Conservation (phyloP, 1,140 invertebrate species). For the Tigriopus japonicus region DNA sequence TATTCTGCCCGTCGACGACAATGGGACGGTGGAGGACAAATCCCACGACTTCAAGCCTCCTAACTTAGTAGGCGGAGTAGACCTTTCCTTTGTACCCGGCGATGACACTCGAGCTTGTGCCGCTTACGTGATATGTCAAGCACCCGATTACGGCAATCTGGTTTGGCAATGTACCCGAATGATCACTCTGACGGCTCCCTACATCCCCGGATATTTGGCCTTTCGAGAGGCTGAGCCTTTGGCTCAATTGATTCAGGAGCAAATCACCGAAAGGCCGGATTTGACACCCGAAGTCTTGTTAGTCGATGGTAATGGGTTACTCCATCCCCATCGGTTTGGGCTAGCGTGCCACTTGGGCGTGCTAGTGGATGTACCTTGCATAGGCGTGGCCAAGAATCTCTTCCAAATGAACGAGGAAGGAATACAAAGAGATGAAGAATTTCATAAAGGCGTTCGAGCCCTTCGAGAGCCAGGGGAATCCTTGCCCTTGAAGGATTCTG, state of each 20-base stretch:
- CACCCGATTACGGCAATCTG: no score
- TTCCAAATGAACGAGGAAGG: conserved; percentile 16
- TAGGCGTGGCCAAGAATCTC: conserved; percentile 22
- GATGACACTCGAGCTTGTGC: no score
- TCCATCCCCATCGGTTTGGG: conserved; percentile 24
- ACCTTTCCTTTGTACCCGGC: no score
- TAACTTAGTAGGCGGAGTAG: no score
- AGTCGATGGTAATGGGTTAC: conserved; percentile 31
- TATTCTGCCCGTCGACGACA: no score
- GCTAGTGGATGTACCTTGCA: conserved; percentile 16
- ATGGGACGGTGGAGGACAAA: no score
- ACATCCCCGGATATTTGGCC: conserved; percentile 29
- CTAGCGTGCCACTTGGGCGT: conserved; percentile 21
- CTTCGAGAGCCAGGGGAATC: conserved; percentile 14
- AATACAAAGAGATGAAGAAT: conserved; percentile 11
- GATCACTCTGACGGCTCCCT: conserved; percentile 17
- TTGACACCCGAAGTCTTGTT: conserved; percentile 27
- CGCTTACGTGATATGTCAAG: no score
- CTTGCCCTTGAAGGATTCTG: conserved; percentile 13
- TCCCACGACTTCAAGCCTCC: no score
- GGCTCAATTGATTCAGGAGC: conserved; percentile 21
- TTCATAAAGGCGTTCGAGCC: conserved; percentile 5
- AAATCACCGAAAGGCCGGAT: conserved; percentile 23
- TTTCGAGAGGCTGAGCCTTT: conserved; percentile 28
- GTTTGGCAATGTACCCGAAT: no score